Percentiles rank a stretch among this genome's conserved stretches.
These are phyloP conservation scores for Dallia pectoralis DNA, from an alignment of 2,797 vertebrate species.

Conservation along the genomic window DNA sequence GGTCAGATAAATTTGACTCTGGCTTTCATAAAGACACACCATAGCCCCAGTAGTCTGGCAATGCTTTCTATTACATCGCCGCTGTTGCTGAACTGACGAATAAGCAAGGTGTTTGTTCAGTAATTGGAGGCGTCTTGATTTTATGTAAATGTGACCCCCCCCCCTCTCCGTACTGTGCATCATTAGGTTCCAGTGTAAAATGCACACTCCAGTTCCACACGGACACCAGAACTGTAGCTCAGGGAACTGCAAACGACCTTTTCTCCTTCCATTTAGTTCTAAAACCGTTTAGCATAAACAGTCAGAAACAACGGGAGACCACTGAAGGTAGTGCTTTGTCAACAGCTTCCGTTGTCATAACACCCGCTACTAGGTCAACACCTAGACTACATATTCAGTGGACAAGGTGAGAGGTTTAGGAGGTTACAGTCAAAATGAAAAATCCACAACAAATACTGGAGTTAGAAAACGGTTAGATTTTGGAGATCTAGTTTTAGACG, in stretches of 20 bases:
- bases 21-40: not conserved
- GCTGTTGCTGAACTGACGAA: not conserved
- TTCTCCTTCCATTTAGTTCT: not conserved
- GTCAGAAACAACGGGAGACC: not conserved
- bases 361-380: not conserved
- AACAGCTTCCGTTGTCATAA: not conserved
- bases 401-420: not conserved
- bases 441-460: too few relatives aligned
- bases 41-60: not conserved
- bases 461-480: too few relatives aligned
- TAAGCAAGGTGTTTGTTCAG: not conserved
- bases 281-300: not conserved
- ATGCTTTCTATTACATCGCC: not conserved
- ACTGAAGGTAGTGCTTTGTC: not conserved
- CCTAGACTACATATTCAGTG: not conserved
- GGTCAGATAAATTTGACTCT: not conserved
- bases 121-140: slow-evolving; percentile 8
- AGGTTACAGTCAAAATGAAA: too few relatives aligned
- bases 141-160: not conserved
- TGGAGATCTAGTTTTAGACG: too few relatives aligned
- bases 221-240: not conserved
- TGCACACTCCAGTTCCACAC: not conserved
- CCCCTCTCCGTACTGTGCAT: slow-evolving; percentile 13
- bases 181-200: slow-evolving; percentile 15
- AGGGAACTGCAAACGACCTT: slow-evolving; percentile 4